Conservation (phyloP, 2,888 invertebrate species). For the Uropetala carovei region DNA sequence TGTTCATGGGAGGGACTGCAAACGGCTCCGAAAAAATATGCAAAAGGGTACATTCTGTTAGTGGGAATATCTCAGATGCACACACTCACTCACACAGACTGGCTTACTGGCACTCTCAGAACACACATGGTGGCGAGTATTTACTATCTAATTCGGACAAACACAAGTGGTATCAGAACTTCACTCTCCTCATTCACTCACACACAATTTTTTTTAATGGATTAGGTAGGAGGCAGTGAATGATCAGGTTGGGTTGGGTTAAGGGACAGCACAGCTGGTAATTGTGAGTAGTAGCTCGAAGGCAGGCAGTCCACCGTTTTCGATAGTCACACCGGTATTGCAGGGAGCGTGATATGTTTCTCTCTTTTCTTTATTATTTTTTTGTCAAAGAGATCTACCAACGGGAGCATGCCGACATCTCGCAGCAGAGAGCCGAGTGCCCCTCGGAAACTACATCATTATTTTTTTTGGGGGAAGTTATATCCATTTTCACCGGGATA, state of each 20-base stretch:
- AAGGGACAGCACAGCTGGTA: slow-evolving; percentile 25
- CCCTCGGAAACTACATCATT: background rate
- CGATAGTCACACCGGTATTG: background rate
- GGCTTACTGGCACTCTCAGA: background rate
- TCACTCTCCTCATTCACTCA: slow-evolving; percentile 43
- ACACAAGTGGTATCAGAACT: slow-evolving; percentile 53
- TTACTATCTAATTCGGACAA: slow-evolving; percentile 56
- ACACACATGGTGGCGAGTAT: slow-evolving; percentile 23
- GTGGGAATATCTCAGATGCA: slow-evolving; percentile 37
- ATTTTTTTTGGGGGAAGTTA: background rate
- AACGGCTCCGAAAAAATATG: slow-evolving; percentile 24
- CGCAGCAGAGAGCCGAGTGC: slow-evolving; percentile 29
- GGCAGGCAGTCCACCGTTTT: background rate
- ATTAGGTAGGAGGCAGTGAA: background rate
- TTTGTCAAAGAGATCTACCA: slow-evolving; percentile 38
- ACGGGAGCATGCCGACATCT: slow-evolving; percentile 22
- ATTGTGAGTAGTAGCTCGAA: slow-evolving; percentile 23
- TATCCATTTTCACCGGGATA: background rate
- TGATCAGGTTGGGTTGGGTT: slow-evolving; percentile 19
- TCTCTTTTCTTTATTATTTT: background rate
- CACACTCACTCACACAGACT: background rate
- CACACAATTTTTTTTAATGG: slow-evolving; percentile 19
- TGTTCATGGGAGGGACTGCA: slow-evolving; percentile 15
- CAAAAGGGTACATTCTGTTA: slow-evolving; percentile 62
- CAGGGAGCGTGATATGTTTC: background rate